Evolutionary conservation across 1,140 invertebrate genomes (phyloP), one percentile per base, ranked within the genome.

Genomic region (Gonatopus flavifemur): DNA sequence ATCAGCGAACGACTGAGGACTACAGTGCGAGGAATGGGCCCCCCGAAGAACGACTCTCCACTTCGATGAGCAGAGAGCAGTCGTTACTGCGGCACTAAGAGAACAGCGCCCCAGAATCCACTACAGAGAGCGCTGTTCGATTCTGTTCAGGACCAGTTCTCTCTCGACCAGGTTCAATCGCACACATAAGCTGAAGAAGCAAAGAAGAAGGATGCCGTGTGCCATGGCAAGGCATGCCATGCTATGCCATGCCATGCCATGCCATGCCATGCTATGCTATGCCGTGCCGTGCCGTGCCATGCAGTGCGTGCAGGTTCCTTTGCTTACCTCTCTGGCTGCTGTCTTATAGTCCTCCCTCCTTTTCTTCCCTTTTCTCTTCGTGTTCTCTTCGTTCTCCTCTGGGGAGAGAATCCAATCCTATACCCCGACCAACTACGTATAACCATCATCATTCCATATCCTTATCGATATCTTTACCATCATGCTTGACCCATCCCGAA

Each of bases 1-100:
- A 69, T 59, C 70, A 63, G 66, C 66, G 67, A 63, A 61, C 69
- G 68, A 76, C 74, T 76, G 74, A 74, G 66, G 63, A 62, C 62
- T 55, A 52, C 55, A 55, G 47, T n/a, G n/a, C n/a, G n/a, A n/a
- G 44, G 52, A 53, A 47, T 55, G 49, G 62, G 54, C 64, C 57
- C 49, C 52, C 55, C 55, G 55, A 55, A 59, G 59, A 66, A 62
- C 59, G 54, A 56, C 61, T 66, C 62, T 55, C 50, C 59, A 53
- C 49, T n/a, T n/a, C n/a, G n/a, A n/a, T n/a, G n/a, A n/a, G n/a
- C n/a, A n/a, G n/a, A 21, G 36, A 36, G 21, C 51, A 51, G 36
- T 48, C 46, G 38, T 20, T 42, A 44, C 41, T 32, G 43, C 45
- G 46, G 44, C 43, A 42, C 47, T 44, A 43, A 52, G 43, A 46